Evolutionary conservation across 2,888 invertebrate genomes (phyloP).

Genomic region (Morinoia aosen): DNA sequence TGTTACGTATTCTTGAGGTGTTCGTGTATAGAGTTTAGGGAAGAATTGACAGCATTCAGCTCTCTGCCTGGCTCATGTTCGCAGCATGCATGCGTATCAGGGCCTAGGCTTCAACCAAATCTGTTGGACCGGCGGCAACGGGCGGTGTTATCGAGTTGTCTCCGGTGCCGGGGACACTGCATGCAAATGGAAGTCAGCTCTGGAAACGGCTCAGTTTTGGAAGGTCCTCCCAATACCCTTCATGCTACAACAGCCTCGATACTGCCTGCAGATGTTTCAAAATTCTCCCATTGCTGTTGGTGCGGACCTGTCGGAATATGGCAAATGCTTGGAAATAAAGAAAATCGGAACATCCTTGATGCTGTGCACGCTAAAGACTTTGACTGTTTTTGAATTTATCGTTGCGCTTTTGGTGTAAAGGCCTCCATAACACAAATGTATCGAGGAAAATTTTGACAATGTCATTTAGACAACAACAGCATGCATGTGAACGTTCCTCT

Average conservation of each 20-base stretch:
- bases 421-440: background rate
- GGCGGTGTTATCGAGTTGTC: slow-evolving; percentile 48
- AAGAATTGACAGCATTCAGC: slow-evolving; percentile 17
- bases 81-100: background rate
- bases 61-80: background rate
- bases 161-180: background rate
- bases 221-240: background rate
- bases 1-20: background rate
- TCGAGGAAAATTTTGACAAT: background rate
- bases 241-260: background rate
- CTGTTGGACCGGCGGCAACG: slow-evolving; percentile 25
- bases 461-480: no score
- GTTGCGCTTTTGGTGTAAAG: no score
- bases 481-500: no score
- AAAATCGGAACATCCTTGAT: no score
- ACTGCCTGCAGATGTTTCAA: background rate
- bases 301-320: no score
- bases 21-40: background rate
- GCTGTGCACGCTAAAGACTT: no score
- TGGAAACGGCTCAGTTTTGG: background rate
- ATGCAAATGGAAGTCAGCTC: slow-evolving; percentile 13
- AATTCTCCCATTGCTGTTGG: background rate
- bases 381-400: no score
- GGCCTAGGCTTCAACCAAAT: background rate
- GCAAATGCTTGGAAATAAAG: no score